Evolutionary conservation across 1,140 invertebrate genomes (phyloP).

Genomic region (Probaryconus sp.): DNA sequence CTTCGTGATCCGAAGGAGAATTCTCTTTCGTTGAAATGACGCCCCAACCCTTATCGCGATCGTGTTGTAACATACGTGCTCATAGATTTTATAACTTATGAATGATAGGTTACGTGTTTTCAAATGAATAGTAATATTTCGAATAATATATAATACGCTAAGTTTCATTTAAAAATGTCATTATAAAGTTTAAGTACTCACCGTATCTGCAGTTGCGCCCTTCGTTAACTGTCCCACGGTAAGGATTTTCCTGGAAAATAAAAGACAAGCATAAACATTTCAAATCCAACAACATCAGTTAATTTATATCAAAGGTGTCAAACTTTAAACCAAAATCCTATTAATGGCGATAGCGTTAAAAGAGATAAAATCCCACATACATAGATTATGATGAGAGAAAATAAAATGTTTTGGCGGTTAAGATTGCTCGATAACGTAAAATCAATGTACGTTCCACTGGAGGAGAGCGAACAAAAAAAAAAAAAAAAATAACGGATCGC

Average conservation of each 20-base stretch:
- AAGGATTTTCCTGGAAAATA: constrained; percentile 29
- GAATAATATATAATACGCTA: too few species aligned
- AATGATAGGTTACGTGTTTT: constrained; percentile 26
- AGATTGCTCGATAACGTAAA: constrained; percentile 46
- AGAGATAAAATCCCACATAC: neutral
- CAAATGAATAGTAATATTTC: neutral
- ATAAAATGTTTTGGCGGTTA: constrained; percentile 37
- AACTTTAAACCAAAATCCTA: neutral
- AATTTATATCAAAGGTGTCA: too few species aligned
- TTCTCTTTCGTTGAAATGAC: constrained; percentile 51
- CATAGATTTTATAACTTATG: constrained; percentile 43
- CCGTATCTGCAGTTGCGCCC: too few species aligned
- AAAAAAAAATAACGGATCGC: constrained; percentile 9
- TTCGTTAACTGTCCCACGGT: too few species aligned
- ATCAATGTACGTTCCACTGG: constrained; percentile 30
- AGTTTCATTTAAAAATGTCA: too few species aligned
- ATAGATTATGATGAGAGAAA: constrained; percentile 32
- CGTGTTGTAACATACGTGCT: constrained; percentile 9
- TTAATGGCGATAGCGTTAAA: constrained; percentile 6
- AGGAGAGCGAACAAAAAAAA: too few species aligned
- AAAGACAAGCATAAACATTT: too few species aligned
- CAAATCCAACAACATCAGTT: too few species aligned
- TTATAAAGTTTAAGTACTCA: too few species aligned
- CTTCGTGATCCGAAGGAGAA: constrained; percentile 59
- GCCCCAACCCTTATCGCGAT: constrained; percentile 49